These are phyloP conservation scores for Spilosoma lubricipeda DNA, from an alignment of 2,888 invertebrate genomes.

Conservation along the genomic window DNA sequence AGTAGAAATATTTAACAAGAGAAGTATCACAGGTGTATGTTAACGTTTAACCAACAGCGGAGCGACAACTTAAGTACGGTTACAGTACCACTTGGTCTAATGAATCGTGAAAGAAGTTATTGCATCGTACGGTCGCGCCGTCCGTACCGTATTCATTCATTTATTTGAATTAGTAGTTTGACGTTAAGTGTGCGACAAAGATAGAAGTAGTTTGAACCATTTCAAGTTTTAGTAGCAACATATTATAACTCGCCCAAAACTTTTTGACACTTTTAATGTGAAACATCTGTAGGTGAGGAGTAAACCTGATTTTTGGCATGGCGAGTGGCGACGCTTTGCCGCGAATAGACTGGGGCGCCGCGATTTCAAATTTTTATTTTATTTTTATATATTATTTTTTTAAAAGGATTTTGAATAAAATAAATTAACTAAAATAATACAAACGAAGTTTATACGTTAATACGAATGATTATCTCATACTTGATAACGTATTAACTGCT, in stretches of 20 bases:
- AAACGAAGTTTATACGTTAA: too few species aligned
- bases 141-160: slow-evolving; percentile 45
- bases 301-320: too few species aligned
- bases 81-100: neutral
- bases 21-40: slow-evolving; percentile 30
- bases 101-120: slow-evolving; percentile 38
- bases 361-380: too few species aligned
- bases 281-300: too few species aligned
- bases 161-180: slow-evolving; percentile 52
- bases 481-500: too few species aligned
- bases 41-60: slow-evolving; percentile 47
- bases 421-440: neutral
- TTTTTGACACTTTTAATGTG: neutral
- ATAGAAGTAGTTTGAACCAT: slow-evolving; percentile 27
- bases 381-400: too few species aligned
- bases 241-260: slow-evolving; percentile 1
- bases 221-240: slow-evolving; percentile 33
- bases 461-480: neutral
- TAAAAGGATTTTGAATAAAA: neutral
- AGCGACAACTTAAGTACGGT: slow-evolving; percentile 51
- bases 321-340: too few species aligned
- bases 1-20: slow-evolving; percentile 21
- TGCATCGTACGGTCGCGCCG: slow-evolving; percentile 21
- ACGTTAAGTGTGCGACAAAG: slow-evolving; percentile 53
- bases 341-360: too few species aligned